Base-by-base conservation (phyloP, 2,113 vertebrate genomes). In the Micronycteris hirsuta region DNA sequence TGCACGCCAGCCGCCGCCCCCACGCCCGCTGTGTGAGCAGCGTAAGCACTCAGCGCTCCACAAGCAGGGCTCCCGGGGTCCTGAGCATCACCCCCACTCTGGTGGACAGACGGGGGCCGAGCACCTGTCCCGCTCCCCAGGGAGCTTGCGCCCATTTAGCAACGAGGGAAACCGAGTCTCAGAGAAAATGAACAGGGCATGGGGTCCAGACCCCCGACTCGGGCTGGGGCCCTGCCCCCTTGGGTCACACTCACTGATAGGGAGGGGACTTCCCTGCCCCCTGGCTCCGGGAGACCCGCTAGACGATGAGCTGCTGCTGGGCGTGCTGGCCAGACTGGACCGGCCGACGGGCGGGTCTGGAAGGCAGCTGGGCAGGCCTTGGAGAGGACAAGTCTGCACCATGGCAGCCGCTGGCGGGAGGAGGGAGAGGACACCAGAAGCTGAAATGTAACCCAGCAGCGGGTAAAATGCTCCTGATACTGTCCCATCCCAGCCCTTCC, bases 181-280 rank as follows among this genome's bases (percentile, higher is more conserved):
- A 16, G 24, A 88, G 43, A 68, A 76, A 61, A 70, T 7, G 5
- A 68, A 91, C 38, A 93, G n/a, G 49, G 45, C 13, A 9, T 4
- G 31, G 45, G 65, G 7, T 43, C 45, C 41, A 47, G 52, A 20
- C 22, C 49, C 14, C 47, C 0, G 26, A 38, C 11, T 80, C 76
- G 12, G 56, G 33, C 61, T 20, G 17, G 47, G 17, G 68, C 28
- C 58, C 63, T 33, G 49, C 20, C 45, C 54, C 31, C 0, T 4
- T 43, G 47, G 56, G 26, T 84, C 17, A 43, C 14, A 96, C 96
- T 97, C 93, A 97, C 97, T 74, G 73, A 56, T 4, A 22, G 86
- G 68, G 10, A 93, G 43, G n/a, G 93, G 83, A 28, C 91, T 93
- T 17, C 63, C 82, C 31, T 13, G 96, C 1, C 84, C 61, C 38